A percentile compares a stretch with the other conserved stretches of the same genome.
These are phyloP conservation scores for Polydrusus cervinus DNA, from an alignment of 2,888 invertebrate genomes.

Conservation along the genomic window DNA sequence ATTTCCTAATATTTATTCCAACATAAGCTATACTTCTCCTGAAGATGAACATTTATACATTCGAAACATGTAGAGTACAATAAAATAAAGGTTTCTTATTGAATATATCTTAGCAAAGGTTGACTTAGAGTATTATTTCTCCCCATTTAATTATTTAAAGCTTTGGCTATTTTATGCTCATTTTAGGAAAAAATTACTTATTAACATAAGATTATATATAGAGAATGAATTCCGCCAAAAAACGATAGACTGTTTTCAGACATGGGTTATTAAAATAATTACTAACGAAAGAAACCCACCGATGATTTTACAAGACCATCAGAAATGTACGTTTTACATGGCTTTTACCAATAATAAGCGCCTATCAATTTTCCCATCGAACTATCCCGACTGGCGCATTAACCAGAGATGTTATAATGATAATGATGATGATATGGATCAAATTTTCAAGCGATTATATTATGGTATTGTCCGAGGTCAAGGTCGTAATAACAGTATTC, in stretches of 20 bases:
- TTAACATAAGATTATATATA: too few relatives aligned
- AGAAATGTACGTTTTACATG: background rate
- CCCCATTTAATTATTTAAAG: too few relatives aligned
- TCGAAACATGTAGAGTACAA: too few relatives aligned
- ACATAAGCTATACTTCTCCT: too few relatives aligned
- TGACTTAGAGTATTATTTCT: too few relatives aligned
- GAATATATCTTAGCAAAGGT: too few relatives aligned
- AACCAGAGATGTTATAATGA: conserved; percentile 39
- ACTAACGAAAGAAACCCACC: conserved; percentile 9
- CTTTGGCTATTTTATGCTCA: too few relatives aligned
- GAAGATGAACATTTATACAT: too few relatives aligned
- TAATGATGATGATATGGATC: conserved; percentile 47
- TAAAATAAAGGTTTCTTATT: too few relatives aligned
- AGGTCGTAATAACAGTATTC: conserved; percentile 41
- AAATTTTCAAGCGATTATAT: conserved; percentile 44
- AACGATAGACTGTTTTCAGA: conserved; percentile 9
- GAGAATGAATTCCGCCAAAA: background rate
- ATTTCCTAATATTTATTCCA: too few relatives aligned
- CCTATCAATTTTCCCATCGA: conserved; percentile 48
- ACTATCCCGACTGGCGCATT: conserved; percentile 38
- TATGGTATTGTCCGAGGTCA: conserved; percentile 40
- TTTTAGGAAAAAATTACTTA: too few relatives aligned
- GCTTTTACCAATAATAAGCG: conserved; percentile 29
- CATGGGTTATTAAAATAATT: conserved; percentile 28
- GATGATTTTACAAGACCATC: too few relatives aligned